phyloP scores from a whole-genome alignment of 2,888 invertebrate genomes.

The Caenorhabditis zanzibari region DNA sequence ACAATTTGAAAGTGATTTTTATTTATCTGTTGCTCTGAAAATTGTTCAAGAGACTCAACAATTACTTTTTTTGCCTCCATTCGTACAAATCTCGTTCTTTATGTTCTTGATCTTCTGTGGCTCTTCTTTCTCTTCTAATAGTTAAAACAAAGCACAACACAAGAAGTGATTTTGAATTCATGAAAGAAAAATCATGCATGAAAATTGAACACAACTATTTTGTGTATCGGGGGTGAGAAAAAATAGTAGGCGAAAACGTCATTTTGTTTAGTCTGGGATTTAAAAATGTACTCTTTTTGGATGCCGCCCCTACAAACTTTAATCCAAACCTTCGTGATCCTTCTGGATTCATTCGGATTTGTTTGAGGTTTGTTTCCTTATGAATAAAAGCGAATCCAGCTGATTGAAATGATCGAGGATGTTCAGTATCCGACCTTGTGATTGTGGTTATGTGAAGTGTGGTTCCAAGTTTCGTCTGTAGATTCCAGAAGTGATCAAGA shows the following conservation, averaged over 20 bases:
- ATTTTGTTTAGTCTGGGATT: constrained; percentile 16
- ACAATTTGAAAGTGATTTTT: neutral
- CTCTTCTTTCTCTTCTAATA: constrained; percentile 15
- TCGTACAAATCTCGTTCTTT: constrained; percentile 10
- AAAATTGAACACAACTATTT: constrained; percentile 38
- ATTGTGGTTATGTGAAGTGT: no score
- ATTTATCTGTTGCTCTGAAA: neutral
- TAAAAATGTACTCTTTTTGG: constrained; percentile 8
- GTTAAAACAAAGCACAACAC: constrained; percentile 15
- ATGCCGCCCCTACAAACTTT: constrained; percentile 28
- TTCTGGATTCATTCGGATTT: neutral
- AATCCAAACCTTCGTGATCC: constrained; percentile 15
- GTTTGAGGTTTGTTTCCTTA: neutral
- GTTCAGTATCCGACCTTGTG: no score
- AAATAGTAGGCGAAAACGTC: constrained; percentile 8
- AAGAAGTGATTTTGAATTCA: constrained; percentile 41
- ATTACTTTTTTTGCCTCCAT: constrained; percentile 3
- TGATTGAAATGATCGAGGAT: neutral
- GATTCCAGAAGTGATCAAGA: no score
- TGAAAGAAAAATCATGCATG: constrained; percentile 54
- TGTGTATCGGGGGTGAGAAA: neutral
- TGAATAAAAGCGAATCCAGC: neutral
- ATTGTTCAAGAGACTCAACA: neutral
- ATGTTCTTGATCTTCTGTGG: constrained; percentile 1
- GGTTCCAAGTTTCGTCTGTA: no score